Percentiles rank a stretch among this genome's conserved stretches.
Evolutionary conservation across 1,140 invertebrate species (phyloP).

Genomic region (Drosophila auraria): DNA sequence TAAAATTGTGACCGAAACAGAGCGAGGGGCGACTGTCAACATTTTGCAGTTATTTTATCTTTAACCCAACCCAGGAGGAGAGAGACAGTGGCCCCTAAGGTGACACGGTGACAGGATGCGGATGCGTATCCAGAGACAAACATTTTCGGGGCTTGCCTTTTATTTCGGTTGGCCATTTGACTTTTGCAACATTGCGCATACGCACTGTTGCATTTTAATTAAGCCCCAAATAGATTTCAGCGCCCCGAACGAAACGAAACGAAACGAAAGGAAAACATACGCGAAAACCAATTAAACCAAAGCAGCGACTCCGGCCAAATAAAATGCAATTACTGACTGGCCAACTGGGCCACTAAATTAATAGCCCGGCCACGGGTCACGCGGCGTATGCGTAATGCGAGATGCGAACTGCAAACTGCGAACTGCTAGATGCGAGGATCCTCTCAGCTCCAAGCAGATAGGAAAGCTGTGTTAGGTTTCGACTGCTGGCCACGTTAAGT

Average conservation of each 20-base stretch:
- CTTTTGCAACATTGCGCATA: conserved; percentile 75
- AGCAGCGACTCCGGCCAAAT: conserved; percentile 65
- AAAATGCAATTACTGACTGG: conserved; percentile 74
- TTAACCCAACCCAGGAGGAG: neutral
- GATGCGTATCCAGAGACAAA: conserved; percentile 11
- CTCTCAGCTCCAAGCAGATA: conserved; percentile 2
- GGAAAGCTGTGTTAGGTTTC: conserved; percentile 32
- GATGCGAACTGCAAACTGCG: conserved; percentile 25
- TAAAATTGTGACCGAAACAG: conserved; percentile 55
- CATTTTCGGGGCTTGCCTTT: conserved; percentile 39
- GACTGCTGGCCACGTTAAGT: neutral
- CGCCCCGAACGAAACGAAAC: conserved; percentile 45
- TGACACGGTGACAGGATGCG: conserved; percentile 13
- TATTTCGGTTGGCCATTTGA: conserved; percentile 58
- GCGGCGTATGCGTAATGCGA: conserved; percentile 74
- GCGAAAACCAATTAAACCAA: conserved; percentile 80
- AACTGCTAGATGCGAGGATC: conserved; percentile 7
- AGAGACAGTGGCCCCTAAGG: conserved; percentile 21
- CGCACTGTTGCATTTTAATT: conserved; percentile 81
- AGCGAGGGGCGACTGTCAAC: conserved; percentile 56
- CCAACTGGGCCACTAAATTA: conserved; percentile 70
- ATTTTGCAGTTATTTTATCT: conserved; percentile 82
- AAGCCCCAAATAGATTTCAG: conserved; percentile 70
- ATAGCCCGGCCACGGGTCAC: conserved; percentile 59
- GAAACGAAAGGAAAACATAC: conserved; percentile 7